Base-by-base conservation (phyloP, 2,797 vertebrate genomes). In the Cossypha heuglini region DNA sequence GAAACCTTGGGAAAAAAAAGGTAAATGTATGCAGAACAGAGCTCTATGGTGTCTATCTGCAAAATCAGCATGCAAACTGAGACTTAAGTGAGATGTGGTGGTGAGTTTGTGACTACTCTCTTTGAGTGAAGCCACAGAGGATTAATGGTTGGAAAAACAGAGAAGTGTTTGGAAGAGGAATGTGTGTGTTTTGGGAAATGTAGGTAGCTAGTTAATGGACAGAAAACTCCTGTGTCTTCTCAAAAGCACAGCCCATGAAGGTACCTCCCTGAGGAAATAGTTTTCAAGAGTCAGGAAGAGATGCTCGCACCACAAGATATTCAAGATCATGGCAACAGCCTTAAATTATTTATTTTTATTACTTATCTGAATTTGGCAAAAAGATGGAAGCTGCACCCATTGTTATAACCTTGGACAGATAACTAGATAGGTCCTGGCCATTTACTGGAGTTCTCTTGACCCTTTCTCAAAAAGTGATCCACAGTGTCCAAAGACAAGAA, bases 301-400 rank as follows among this genome's bases (percentile, higher is more conserved):
- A 62, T 78, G 8, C 15, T 29, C 6, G 63, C 12, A 33, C 16
- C 59, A 22, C 35, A 86, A 40, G 9, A 15, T 69, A 31, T 19
- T 67, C 26, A 43, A 45, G 40, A 38, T 59, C 0, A 0, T n/a
- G 16, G 21, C 28, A 79, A 20, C 51, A 54, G 20, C 20, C 42
- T 82, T 66, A 69, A 69, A 66, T 46, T 4, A 61, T 6, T 68
- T 58, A 5, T 71, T 90, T 52, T 72, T 59, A 11, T 75, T 49
- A 35, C 20, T 64, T 29, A 45, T 31, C 24, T 48, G 54, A 77
- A 52, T 69, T 62, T 80, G 31, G 5, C 21, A 48, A 59, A 89
- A 46, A 43, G 4, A 12, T 85, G 31, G 18, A 69, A 42, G 16
- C 35, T 22, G 5, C 19, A 46, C 13, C 38, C 15, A 6, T 37